Evolutionary conservation across 2,113 vertebrate genomes (phyloP), one percentile per base, ranked within the genome.

Genomic region (Hemichromis elongatus): DNA sequence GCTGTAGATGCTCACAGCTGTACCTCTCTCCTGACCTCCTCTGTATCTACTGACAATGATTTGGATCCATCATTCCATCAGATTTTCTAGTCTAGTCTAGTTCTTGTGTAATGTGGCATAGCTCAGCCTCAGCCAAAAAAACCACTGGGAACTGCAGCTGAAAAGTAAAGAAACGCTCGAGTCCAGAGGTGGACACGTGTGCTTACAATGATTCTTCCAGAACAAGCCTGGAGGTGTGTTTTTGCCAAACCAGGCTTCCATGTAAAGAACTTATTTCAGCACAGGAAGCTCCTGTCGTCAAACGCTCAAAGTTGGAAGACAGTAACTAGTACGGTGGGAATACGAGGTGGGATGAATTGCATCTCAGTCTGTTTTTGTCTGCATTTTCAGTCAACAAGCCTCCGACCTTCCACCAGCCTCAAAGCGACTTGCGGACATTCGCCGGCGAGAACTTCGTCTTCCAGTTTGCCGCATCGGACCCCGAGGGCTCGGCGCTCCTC

Each of bases 371-470:
- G 14, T 40, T 52, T 37, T 35, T 35, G 52, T 42, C 5, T 77
- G 16, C 42, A 14, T 63, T 79, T 82, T 19, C 90, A 96, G 96
- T 95, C 89, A 97, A 97, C 86, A 89, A 93, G 87, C 95, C 96
- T 6, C 96, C 97, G 24, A 86, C 93, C 55, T 96, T 97, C 93
- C 96, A 96, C 90, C 89, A 14, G 26, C 96, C 96, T 33, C 89
- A 84, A 50, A 90, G 77, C 16, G 79, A 87, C 83, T 94, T 97
- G 82, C 92, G 90, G 88, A 96, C 97, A 2, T 98, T 97, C 79
- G 84, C 92, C 26, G 95, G 95, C 40, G 97, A 97, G 94, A 97
- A 96, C 90, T 97, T 97, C 88, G 96, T 97, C 92, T 97, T 97
- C 94, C 96, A 97, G 93, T 91, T 97, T 9, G 82, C 92, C 5